phyloP scores from a whole-genome alignment of 2,888 invertebrate species.

The Meiosimyza decipiens region DNA sequence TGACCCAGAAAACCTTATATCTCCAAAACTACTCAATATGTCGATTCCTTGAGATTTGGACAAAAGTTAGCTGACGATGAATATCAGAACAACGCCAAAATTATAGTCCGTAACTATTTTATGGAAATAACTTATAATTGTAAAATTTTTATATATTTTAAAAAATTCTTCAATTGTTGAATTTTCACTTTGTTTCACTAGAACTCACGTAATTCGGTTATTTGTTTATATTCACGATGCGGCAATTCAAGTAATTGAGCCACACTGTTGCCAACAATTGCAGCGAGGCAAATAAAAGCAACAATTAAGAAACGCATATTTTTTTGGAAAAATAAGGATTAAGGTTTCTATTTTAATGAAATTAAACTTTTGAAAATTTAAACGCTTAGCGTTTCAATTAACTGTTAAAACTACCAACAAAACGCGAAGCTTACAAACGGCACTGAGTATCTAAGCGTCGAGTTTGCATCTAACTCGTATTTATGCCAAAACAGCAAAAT shows the following conservation, averaged over 20 bases:
- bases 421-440: slow-evolving; percentile 46
- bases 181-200: slow-evolving; percentile 7
- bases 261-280: slow-evolving; percentile 18
- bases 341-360: too few relatives aligned
- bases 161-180: too few relatives aligned
- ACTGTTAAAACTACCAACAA: background rate
- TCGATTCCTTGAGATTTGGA: too few relatives aligned
- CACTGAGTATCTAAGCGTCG: slow-evolving; percentile 48
- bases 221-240: slow-evolving; percentile 46
- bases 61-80: too few relatives aligned
- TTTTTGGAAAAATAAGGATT: background rate
- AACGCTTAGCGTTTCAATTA: background rate
- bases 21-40: too few relatives aligned
- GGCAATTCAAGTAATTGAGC: slow-evolving; percentile 24
- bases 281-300: slow-evolving; percentile 37
- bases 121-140: too few relatives aligned
- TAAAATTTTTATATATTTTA: too few relatives aligned
- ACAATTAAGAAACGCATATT: slow-evolving; percentile 27
- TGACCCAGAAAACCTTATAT: too few relatives aligned
- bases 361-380: background rate
- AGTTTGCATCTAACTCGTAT: slow-evolving; percentile 48
- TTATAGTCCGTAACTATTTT: too few relatives aligned
- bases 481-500: slow-evolving; percentile 48
- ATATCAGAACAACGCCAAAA: too few relatives aligned
- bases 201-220: slow-evolving; percentile 52